Percentiles rank a stretch among this genome's conserved stretches.
These are phyloP conservation scores for Myiotriccus ornatus DNA, from an alignment of 2,797 vertebrate genomes.

Conservation along the genomic window DNA sequence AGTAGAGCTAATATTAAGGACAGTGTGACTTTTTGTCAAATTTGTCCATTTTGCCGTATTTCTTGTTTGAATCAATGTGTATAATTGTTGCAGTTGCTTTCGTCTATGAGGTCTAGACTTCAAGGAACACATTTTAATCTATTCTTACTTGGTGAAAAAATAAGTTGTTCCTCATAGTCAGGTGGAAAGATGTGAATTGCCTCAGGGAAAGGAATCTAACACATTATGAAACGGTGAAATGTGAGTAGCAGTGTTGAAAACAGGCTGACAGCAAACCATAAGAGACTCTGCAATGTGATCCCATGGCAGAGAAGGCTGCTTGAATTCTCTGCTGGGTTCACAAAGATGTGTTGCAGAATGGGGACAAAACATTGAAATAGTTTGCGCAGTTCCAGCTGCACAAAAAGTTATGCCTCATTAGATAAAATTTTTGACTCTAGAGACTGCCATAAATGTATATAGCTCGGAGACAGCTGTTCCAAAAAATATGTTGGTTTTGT, in stretches of 20 bases:
- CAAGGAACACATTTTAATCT: background rate
- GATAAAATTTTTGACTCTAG: background rate
- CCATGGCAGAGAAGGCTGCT: background rate
- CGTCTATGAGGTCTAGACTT: background rate
- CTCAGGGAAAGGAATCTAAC: background rate
- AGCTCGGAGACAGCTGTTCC: background rate
- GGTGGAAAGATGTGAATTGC: background rate
- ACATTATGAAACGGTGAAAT: background rate
- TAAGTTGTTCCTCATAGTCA: background rate
- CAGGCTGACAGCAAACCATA: background rate
- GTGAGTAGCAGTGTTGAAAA: background rate
- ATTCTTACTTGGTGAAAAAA: background rate
- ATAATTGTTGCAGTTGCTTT: background rate
- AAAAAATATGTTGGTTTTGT: background rate
- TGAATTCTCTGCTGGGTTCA: background rate
- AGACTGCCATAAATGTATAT: rapidly evolving
- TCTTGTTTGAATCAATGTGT: background rate
- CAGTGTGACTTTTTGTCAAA: background rate
- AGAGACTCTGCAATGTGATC: background rate
- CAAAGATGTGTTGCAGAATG: background rate
- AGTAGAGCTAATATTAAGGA: background rate
- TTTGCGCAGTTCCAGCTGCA: background rate
- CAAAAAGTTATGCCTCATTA: background rate
- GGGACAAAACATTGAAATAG: background rate
- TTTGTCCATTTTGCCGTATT: background rate